Evolutionary conservation across 2,797 vertebrate genomes (phyloP).

Genomic region (Podargus strigoides): DNA sequence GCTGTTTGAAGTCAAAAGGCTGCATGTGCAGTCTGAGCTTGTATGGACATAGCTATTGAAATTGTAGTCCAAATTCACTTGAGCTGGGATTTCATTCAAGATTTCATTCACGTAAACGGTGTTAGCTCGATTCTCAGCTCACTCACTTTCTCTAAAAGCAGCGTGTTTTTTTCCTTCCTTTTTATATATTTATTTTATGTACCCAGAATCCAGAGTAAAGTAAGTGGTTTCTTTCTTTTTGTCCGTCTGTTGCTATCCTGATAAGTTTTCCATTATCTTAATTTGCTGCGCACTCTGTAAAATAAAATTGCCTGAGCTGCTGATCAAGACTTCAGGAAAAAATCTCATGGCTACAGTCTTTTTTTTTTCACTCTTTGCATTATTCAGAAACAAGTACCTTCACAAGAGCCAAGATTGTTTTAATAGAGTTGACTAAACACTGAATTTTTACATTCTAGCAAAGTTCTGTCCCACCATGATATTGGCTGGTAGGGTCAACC

Average conservation of each 20-base stretch:
- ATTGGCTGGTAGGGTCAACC: not conserved
- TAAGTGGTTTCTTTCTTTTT: not conserved
- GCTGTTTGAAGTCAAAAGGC: not conserved
- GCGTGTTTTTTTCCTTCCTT: not conserved
- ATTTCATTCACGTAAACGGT: not conserved
- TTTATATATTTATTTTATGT: not conserved
- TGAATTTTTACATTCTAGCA: not conserved
- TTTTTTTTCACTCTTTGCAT: not conserved
- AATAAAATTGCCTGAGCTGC: not conserved
- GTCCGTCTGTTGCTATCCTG: not conserved
- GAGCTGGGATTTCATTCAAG: not conserved
- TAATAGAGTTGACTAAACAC: not conserved
- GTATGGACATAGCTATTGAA: fast-evolving
- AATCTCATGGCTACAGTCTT: not conserved
- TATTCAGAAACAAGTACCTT: not conserved
- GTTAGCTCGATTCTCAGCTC: not conserved
- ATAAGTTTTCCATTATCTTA: not conserved
- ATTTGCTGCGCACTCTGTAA: not conserved
- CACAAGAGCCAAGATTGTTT: not conserved
- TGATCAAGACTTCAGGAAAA: not conserved
- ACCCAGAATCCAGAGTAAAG: not conserved
- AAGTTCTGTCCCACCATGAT: not conserved
- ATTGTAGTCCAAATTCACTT: not conserved
- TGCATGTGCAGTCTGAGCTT: not conserved
- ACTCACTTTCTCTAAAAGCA: not conserved